These are phyloP conservation scores for Psylliodes chrysocephalus DNA, from an alignment of 2,888 invertebrate species.

Conservation along the genomic window DNA sequence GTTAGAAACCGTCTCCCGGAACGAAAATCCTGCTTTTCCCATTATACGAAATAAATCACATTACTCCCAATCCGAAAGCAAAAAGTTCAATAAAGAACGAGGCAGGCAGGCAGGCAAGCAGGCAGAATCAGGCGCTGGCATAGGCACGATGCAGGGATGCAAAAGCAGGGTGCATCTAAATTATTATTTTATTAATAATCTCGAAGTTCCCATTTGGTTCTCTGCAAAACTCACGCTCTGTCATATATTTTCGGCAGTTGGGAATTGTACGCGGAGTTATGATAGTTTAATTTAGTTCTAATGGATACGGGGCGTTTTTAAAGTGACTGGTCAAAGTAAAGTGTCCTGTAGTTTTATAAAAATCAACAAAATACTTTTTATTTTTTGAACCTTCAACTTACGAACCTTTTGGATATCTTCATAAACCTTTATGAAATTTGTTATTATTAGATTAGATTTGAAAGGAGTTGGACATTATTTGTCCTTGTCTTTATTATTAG, in stretches of 20 bases:
- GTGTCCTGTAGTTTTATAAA: too few relatives aligned
- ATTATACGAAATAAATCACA: slow-evolving; percentile 48
- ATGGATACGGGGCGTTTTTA: too few relatives aligned
- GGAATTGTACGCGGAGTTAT: neutral
- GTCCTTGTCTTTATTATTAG: too few relatives aligned
- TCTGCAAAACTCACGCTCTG: neutral
- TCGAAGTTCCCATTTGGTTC: neutral
- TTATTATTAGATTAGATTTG: too few relatives aligned
- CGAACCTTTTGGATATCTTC: too few relatives aligned
- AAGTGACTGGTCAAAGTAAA: too few relatives aligned
- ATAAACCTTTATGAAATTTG: too few relatives aligned
- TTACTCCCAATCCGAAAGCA: slow-evolving; percentile 42
- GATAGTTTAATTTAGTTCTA: neutral
- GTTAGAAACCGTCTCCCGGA: neutral
- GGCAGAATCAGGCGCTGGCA: slow-evolving; percentile 47
- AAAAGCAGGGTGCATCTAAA: slow-evolving; percentile 47
- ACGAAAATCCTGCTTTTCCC: slow-evolving; percentile 22
- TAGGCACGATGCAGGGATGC: slow-evolving; percentile 45
- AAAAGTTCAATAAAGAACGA: slow-evolving; percentile 48
- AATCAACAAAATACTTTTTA: too few relatives aligned
- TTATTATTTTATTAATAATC: slow-evolving; percentile 51
- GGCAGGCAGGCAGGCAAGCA: slow-evolving; percentile 40
- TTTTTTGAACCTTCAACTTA: too few relatives aligned
- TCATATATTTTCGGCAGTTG: neutral
- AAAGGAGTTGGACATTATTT: too few relatives aligned